Evolutionary conservation across 2,797 vertebrate genomes (phyloP).

Genomic region (Malacoctenus gilli): DNA sequence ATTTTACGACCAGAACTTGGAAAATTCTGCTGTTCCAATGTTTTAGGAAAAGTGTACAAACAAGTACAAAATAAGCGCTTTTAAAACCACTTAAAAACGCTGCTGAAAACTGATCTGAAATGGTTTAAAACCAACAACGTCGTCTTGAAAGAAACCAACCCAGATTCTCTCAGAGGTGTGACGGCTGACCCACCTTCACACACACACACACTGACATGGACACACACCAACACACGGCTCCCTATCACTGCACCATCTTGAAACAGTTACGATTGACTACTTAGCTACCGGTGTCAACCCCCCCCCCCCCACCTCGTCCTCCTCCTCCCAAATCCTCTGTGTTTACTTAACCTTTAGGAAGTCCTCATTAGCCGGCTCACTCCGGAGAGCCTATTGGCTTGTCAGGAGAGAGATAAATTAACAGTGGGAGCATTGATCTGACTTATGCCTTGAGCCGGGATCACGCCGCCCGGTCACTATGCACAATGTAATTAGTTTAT

Average conservation of each 20-base stretch:
- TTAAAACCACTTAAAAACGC: no score
- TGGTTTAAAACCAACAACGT: no score
- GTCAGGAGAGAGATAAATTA: constrained; percentile 81
- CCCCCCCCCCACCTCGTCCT: no score
- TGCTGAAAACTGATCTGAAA: no score
- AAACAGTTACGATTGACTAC: constrained; percentile 12
- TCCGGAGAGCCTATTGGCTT: constrained; percentile 71
- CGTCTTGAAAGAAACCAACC: no score
- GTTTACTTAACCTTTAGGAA: constrained; percentile 85
- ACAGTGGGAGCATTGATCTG: constrained; percentile 81
- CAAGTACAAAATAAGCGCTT: no score
- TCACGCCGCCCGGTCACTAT: constrained; percentile 77
- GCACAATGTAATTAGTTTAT: constrained; percentile 82
- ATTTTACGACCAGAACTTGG: no score
- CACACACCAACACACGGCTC: neutral
- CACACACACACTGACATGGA: no score
- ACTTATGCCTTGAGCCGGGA: constrained; percentile 80
- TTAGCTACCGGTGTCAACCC: constrained; percentile 21
- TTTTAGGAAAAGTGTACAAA: no score
- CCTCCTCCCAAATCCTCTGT: constrained; percentile 58
- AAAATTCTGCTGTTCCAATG: no score
- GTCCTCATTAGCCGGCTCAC: constrained; percentile 80
- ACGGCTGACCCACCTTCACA: no score
- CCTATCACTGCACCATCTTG: constrained; percentile 30
- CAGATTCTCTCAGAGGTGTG: no score